Evolutionary conservation across 2,888 invertebrate species (phyloP).

Genomic region (Lydus trimaculatus): DNA sequence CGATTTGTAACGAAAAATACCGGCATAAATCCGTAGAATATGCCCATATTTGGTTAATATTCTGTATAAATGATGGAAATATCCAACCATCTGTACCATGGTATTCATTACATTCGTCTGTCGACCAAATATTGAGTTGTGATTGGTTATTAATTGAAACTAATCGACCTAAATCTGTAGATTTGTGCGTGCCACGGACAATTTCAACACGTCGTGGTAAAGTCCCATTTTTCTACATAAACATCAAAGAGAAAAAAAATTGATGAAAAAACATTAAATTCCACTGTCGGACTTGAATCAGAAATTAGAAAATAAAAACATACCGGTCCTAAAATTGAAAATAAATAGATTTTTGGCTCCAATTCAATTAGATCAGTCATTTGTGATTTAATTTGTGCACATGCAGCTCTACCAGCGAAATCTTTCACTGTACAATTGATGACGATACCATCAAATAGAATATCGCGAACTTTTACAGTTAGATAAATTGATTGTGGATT

Average conservation of each 20-base stretch:
- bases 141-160: slow-evolving; percentile 72
- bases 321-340: slow-evolving; percentile 78
- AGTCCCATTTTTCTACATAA: slow-evolving; percentile 75
- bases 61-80: slow-evolving; percentile 74
- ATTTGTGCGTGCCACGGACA: slow-evolving; percentile 75
- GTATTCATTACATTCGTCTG: slow-evolving; percentile 75
- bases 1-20: slow-evolving; percentile 48
- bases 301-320: slow-evolving; percentile 43
- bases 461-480: slow-evolving; percentile 71
- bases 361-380: slow-evolving; percentile 65
- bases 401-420: slow-evolving; percentile 77
- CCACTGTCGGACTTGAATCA: too few relatives aligned
- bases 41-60: slow-evolving; percentile 71
- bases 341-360: slow-evolving; percentile 70
- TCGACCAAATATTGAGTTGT: slow-evolving; percentile 70
- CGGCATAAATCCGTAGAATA: slow-evolving; percentile 81
- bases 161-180: slow-evolving; percentile 77
- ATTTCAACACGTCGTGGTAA: slow-evolving; percentile 74
- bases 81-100: slow-evolving; percentile 88
- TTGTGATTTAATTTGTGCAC: slow-evolving; percentile 72
- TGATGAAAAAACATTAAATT: too few relatives aligned
- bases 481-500: slow-evolving; percentile 69
- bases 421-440: slow-evolving; percentile 78
- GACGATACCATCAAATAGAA: slow-evolving; percentile 76
- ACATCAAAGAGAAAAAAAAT: background rate